A percentile compares a stretch with the other conserved stretches of the same genome.
These are phyloP conservation scores for Chauna torquata DNA, from an alignment of 2,113 vertebrate genomes.

Conservation along the genomic window DNA sequence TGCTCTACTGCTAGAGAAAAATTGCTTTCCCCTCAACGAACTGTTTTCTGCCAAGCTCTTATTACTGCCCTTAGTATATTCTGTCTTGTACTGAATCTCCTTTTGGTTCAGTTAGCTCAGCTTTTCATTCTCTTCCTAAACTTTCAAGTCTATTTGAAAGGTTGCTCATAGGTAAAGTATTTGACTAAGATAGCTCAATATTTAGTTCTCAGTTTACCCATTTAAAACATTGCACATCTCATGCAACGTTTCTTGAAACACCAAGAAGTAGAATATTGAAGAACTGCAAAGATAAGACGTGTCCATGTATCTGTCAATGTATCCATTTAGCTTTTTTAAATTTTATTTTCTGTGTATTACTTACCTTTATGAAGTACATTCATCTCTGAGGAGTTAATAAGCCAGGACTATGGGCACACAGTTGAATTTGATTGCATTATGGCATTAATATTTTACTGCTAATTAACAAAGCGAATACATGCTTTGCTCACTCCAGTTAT, in stretches of 20 bases:
- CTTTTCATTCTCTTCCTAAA: background rate
- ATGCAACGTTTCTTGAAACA: background rate
- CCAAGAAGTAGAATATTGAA: background rate
- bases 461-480: accelerated
- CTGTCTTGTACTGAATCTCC: background rate
- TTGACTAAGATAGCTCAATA: background rate
- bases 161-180: background rate
- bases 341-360: background rate
- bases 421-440: background rate
- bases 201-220: background rate
- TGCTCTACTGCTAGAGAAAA: background rate
- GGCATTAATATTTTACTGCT: background rate
- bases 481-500: background rate
- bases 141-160: background rate
- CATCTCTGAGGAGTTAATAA: background rate
- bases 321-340: background rate
- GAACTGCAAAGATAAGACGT: background rate
- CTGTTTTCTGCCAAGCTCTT: background rate
- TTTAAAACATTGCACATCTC: background rate
- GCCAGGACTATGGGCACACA: background rate
- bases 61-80: background rate
- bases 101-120: background rate
- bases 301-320: too few species aligned
- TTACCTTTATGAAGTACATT: background rate
- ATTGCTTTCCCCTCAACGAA: background rate